Evolutionary conservation across 2,113 vertebrate species (phyloP).

Genomic region (Clupea harengus): DNA sequence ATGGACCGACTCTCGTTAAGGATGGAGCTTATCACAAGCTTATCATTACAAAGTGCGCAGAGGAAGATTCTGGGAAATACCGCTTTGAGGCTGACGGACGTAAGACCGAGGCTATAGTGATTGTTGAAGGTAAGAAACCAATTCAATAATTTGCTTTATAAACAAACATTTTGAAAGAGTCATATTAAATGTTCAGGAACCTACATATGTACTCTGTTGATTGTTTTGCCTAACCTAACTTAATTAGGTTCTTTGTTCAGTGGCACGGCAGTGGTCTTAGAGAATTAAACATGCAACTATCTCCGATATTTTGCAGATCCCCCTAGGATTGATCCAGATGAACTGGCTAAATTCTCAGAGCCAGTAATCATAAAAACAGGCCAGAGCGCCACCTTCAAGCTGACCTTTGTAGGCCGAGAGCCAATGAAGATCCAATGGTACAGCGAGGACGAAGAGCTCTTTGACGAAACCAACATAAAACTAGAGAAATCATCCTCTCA

Average conservation of each 20-base stretch:
- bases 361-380: constrained; percentile 76
- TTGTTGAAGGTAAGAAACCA: constrained; percentile 64
- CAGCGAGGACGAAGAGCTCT: constrained; percentile 75
- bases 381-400: constrained; percentile 70
- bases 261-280: neutral
- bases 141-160: neutral
- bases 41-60: constrained; percentile 68
- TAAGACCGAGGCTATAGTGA: constrained; percentile 71
- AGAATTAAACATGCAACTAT: neutral
- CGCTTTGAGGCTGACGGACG: constrained; percentile 76
- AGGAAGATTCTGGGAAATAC: constrained; percentile 77
- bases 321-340: constrained; percentile 74
- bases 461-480: constrained; percentile 60
- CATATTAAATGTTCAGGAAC: neutral
- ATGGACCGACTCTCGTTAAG: constrained; percentile 66
- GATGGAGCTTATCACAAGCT: constrained; percentile 74
- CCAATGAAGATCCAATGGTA: constrained; percentile 80
- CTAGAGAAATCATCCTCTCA: constrained; percentile 70
- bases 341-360: constrained; percentile 69
- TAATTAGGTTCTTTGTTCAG: neutral
- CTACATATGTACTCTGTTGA: neutral
- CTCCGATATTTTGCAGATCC: constrained; percentile 67
- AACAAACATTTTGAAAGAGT: neutral
- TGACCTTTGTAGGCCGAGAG: constrained; percentile 76
- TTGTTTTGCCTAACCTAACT: neutral